phyloP scores from a whole-genome alignment of 2,888 invertebrate genomes.

The Campoletis raptor region DNA sequence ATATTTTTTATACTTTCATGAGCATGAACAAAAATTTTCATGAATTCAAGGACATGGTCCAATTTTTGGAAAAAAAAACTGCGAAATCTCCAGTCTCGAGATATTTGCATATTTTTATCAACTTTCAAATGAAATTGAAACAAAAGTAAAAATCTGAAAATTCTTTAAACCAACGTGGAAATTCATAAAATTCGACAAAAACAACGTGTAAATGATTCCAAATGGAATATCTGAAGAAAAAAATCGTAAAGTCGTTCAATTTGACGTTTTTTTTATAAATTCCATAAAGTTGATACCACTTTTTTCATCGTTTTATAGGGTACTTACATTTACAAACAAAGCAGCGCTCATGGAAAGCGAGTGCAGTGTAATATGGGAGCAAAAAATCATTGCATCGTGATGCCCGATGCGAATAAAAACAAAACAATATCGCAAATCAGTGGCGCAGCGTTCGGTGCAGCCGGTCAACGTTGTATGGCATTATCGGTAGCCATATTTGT shows the following conservation, averaged over 20 bases:
- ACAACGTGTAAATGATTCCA: not conserved
- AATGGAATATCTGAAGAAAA: not conserved
- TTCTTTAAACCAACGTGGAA: too few relatives aligned
- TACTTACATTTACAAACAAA: conserved; percentile 97
- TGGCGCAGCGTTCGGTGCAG: conserved; percentile 99
- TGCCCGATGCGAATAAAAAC: conserved; percentile 99
- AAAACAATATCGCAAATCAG: conserved; percentile 96
- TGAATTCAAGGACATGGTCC: not conserved
- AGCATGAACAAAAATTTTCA: too few relatives aligned
- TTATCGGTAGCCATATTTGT: conserved; percentile 97
- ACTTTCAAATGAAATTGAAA: too few relatives aligned
- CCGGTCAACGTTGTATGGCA: conserved; percentile 99
- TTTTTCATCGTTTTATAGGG: conserved; percentile 86
- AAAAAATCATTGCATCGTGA: conserved; percentile 98
- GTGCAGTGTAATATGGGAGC: conserved; percentile 99
- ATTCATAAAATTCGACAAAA: not conserved
- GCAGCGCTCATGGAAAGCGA: conserved; percentile 96
- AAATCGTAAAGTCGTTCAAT: not conserved
- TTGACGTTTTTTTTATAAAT: not conserved
- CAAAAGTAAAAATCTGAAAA: too few relatives aligned
- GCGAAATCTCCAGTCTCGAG: too few relatives aligned
- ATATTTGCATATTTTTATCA: too few relatives aligned
- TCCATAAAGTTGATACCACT: not conserved
- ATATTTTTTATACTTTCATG: too few relatives aligned
- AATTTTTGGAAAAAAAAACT: too few relatives aligned